A percentile compares a stretch with the other conserved stretches of the same genome.
Conservation (phyloP, 2,113 vertebrate genomes). For the Crocuta crocuta region DNA sequence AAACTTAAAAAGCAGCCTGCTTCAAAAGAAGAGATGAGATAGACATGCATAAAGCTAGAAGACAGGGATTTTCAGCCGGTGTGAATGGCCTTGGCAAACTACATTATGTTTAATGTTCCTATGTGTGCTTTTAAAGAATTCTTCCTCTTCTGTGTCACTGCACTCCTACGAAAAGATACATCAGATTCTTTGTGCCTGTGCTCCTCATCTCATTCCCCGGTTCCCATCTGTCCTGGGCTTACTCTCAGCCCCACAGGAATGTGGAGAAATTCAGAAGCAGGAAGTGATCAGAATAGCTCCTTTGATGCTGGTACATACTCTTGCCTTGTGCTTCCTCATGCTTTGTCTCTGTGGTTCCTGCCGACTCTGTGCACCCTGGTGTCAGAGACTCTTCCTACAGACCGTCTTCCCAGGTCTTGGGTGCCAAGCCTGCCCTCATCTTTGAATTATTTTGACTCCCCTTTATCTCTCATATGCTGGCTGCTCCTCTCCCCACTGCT, state of each 20-base stretch:
- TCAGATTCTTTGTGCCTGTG: background rate
- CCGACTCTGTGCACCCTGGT: background rate
- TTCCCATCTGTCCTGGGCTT: background rate
- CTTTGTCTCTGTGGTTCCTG: background rate
- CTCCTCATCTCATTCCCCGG: background rate
- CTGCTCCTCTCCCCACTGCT: background rate
- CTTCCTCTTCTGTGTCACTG: background rate
- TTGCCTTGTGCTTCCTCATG: background rate
- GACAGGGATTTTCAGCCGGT: background rate
- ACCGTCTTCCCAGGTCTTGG: background rate
- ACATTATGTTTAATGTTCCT: background rate
- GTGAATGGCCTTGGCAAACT: background rate
- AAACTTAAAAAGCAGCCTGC: background rate
- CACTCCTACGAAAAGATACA: background rate
- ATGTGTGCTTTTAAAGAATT: background rate
- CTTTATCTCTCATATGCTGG: background rate
- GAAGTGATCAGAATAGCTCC: background rate
- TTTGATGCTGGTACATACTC: background rate
- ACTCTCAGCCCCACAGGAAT: background rate
- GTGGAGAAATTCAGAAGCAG: background rate
- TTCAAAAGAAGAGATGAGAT: constrained; percentile 31
- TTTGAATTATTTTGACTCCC: background rate
- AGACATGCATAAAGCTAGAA: background rate
- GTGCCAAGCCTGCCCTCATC: background rate
- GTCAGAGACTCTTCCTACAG: background rate